phyloP scores from a whole-genome alignment of 2,797 vertebrate genomes.

The Chromis chromis region DNA sequence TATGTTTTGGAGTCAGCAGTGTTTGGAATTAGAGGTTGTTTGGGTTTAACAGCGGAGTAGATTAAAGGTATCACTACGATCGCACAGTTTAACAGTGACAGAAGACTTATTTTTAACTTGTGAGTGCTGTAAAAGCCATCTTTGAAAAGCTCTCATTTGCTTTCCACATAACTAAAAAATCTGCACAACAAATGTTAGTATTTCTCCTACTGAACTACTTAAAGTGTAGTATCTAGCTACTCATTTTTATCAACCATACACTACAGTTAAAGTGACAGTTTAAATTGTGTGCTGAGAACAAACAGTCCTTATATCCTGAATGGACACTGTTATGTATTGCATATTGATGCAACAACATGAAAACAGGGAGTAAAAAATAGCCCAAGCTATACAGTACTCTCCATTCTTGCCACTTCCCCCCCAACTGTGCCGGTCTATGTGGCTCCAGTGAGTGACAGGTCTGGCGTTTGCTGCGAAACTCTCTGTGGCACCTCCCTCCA shows the following conservation, averaged over 20 bases:
- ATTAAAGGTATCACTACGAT: neutral
- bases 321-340: slow-evolving; percentile 2
- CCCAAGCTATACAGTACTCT: slow-evolving; percentile 33
- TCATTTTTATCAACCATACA: neutral
- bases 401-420: slow-evolving; percentile 40
- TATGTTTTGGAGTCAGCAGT: slow-evolving; percentile 36
- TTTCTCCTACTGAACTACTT: neutral
- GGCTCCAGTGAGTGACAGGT: slow-evolving; percentile 83
- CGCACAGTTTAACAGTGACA: neutral
- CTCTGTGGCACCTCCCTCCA: slow-evolving; percentile 85
- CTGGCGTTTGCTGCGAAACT: slow-evolving; percentile 78
- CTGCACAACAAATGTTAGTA: neutral
- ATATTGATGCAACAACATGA: slow-evolving; percentile 26
- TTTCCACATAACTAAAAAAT: neutral
- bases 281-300: neutral
- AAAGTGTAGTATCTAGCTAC: neutral
- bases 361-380: slow-evolving; percentile 29
- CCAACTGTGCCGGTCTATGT: slow-evolving; percentile 70
- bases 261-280: neutral
- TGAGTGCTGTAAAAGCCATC: neutral
- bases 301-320: neutral
- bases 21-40: slow-evolving; percentile 40
- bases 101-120: neutral
- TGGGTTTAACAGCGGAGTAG: slow-evolving; percentile 14
- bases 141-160: neutral